Percentiles rank a stretch among this genome's conserved stretches.
These are phyloP conservation scores for Psittacula echo DNA, from an alignment of 2,797 vertebrate genomes.

Conservation along the genomic window DNA sequence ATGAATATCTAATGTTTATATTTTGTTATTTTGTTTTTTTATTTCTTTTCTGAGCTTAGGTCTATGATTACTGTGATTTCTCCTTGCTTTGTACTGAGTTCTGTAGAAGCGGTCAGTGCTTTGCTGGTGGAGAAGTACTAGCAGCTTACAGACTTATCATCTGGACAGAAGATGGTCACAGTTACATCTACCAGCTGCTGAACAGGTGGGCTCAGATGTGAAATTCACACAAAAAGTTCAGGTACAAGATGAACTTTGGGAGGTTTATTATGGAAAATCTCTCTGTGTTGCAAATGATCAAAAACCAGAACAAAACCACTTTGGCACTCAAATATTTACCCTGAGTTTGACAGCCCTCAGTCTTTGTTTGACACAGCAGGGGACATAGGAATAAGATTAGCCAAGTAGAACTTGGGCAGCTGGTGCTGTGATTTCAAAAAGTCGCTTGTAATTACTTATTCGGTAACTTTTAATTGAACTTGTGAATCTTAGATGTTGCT, in stretches of 20 bases:
- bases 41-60: slow-evolving; percentile 59
- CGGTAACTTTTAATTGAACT: slow-evolving; percentile 73
- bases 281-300: slow-evolving; percentile 80
- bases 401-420: slow-evolving; percentile 83
- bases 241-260: slow-evolving; percentile 81
- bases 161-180: slow-evolving; percentile 81
- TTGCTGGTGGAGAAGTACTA: slow-evolving; percentile 81
- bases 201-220: slow-evolving; percentile 85
- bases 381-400: slow-evolving; percentile 78
- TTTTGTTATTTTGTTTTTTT: background rate
- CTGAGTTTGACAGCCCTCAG: slow-evolving; percentile 74
- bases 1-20: background rate
- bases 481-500: slow-evolving; percentile 56
- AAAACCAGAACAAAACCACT: slow-evolving; percentile 84
- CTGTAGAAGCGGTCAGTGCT: slow-evolving; percentile 63
- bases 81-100: slow-evolving; percentile 78
- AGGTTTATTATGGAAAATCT: slow-evolving; percentile 81
- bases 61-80: slow-evolving; percentile 84
- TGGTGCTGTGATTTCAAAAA: slow-evolving; percentile 80
- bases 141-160: slow-evolving; percentile 81
- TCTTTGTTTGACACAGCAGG: slow-evolving; percentile 83
- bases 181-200: slow-evolving; percentile 86
- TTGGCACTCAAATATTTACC: slow-evolving; percentile 80
- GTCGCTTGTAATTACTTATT: slow-evolving; percentile 77
- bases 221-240: slow-evolving; percentile 75